These are phyloP conservation scores for Palloptera scutellata DNA, from an alignment of 2,888 invertebrate species.

Conservation along the genomic window DNA sequence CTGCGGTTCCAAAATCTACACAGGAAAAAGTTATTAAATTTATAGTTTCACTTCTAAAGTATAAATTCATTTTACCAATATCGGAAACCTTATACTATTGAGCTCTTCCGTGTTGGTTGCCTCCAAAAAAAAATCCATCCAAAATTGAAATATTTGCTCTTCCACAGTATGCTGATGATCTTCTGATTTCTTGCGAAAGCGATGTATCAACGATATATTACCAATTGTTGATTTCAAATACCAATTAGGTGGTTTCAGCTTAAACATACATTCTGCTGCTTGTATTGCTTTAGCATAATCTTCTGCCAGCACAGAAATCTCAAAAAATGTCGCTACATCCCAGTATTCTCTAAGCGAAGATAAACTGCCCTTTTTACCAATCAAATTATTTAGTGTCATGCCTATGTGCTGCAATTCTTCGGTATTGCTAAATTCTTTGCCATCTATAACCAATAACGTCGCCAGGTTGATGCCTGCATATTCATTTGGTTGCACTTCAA, in stretches of 20 bases:
- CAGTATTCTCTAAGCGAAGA: slow-evolving; percentile 95
- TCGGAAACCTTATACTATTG: slow-evolving; percentile 87
- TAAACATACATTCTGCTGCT: slow-evolving; percentile 95
- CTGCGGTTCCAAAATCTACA: slow-evolving; percentile 84
- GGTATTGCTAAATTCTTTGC: slow-evolving; percentile 92
- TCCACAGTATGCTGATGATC: slow-evolving; percentile 77
- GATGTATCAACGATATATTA: slow-evolving; percentile 92
- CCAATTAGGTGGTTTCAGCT: slow-evolving; percentile 89
- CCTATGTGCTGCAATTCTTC: slow-evolving; percentile 91
- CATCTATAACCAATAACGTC: slow-evolving; percentile 94
- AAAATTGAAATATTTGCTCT: slow-evolving; percentile 92
- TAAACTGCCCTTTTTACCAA: slow-evolving; percentile 96
- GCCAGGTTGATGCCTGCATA: slow-evolving; percentile 99
- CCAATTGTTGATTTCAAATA: slow-evolving; percentile 97
- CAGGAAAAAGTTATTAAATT: slow-evolving; percentile 30
- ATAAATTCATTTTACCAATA: slow-evolving; percentile 51
- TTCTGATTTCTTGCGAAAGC: slow-evolving; percentile 84
- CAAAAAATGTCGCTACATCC: slow-evolving; percentile 99
- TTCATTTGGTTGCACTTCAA: slow-evolving; percentile 98
- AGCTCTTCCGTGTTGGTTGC: slow-evolving; percentile 84
- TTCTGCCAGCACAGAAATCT: slow-evolving; percentile 96
- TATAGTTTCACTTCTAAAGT: background rate
- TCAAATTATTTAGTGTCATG: slow-evolving; percentile 95
- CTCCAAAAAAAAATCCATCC: slow-evolving; percentile 98
- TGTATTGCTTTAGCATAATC: slow-evolving; percentile 97